Evolutionary conservation across 1,140 invertebrate species (phyloP).

Genomic region (Cyphomyrmex costatus): DNA sequence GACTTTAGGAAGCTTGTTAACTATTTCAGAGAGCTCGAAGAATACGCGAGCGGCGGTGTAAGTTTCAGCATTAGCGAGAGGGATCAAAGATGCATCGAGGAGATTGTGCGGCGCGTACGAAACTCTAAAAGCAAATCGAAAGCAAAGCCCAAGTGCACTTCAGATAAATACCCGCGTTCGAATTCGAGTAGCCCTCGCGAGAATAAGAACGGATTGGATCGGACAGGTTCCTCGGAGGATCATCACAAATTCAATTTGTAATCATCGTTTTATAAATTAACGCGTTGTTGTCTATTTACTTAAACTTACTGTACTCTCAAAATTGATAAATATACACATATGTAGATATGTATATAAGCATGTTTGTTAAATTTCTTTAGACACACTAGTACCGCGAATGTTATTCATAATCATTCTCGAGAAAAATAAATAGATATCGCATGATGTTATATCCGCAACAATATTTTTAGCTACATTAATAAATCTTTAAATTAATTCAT

Average conservation of each 20-base stretch:
- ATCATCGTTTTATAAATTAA: not conserved
- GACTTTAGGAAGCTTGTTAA: not conserved
- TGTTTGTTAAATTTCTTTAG: not conserved
- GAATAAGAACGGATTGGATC: constrained; percentile 29
- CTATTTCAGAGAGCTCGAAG: constrained; percentile 53
- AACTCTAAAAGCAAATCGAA: constrained; percentile 64
- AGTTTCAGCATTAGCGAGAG: constrained; percentile 59
- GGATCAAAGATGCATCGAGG: constrained; percentile 68
- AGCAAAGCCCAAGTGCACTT: constrained; percentile 46
- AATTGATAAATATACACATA: not conserved
- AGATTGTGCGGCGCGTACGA: constrained; percentile 29
- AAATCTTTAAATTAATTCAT: too few species aligned
- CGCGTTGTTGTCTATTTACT: not conserved
- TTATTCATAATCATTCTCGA: not conserved
- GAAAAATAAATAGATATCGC: not conserved
- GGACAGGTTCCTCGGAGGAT: constrained; percentile 23
- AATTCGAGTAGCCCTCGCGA: constrained; percentile 44
- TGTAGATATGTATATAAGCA: too few species aligned
- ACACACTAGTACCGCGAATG: not conserved
- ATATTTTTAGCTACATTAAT: too few species aligned
- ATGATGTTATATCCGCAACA: too few species aligned
- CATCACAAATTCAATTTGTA: constrained; percentile 41
- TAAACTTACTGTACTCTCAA: not conserved
- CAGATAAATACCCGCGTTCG: constrained; percentile 27
- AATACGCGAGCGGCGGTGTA: not conserved